Evolutionary conservation across 1,140 invertebrate genomes (phyloP).

Genomic region (Cyrtorhinus lividipennis): DNA sequence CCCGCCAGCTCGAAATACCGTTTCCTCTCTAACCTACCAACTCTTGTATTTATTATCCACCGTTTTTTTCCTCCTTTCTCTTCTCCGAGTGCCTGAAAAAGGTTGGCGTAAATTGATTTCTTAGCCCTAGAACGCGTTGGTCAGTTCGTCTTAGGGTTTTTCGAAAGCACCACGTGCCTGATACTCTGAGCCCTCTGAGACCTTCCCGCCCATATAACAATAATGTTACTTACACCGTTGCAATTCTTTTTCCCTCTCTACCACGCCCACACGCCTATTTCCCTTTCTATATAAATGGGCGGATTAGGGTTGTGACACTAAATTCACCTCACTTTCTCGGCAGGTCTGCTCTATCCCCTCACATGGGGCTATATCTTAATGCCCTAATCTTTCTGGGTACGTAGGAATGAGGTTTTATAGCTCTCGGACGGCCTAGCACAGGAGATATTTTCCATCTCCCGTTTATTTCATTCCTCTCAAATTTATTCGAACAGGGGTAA

Average conservation of each 20-base stretch:
- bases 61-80: too few species aligned
- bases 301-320: neutral
- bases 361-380: neutral
- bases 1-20: too few species aligned
- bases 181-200: neutral
- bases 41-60: conserved; percentile 1
- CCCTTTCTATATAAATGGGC: neutral
- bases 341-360: too few species aligned
- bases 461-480: too few species aligned
- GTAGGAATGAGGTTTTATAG: neutral
- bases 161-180: neutral
- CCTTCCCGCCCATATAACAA: neutral
- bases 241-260: too few species aligned
- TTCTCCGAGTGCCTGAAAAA: neutral
- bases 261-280: neutral
- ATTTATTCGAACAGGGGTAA: too few species aligned
- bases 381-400: neutral
- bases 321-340: neutral
- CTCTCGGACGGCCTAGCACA: too few species aligned
- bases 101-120: neutral
- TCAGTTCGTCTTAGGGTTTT: neutral
- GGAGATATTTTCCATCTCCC: too few species aligned
- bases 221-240: neutral
- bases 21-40: neutral
- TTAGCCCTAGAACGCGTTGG: neutral